Evolutionary conservation across 2,888 invertebrate genomes (phyloP).

Genomic region (Hyalella azteca): DNA sequence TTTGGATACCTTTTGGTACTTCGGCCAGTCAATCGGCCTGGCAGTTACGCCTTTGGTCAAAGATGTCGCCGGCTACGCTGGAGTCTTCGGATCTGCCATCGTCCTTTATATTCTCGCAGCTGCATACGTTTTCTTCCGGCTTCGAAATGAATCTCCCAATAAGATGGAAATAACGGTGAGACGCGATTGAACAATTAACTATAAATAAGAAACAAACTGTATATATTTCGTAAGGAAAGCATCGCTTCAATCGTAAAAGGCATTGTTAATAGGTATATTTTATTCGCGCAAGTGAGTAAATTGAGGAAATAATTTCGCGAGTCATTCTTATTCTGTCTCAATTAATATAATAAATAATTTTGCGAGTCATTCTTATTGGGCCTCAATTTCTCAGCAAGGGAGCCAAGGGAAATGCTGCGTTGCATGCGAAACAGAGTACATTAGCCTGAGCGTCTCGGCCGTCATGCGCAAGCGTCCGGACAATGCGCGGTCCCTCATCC

Average conservation of each 20-base stretch:
- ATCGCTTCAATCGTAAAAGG: no score
- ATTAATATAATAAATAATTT: background rate
- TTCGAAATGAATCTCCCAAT: background rate
- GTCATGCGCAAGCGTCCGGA: conserved; percentile 33
- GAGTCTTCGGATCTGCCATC: conserved; percentile 41
- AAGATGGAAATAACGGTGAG: background rate
- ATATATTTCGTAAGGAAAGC: no score
- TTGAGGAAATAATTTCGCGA: background rate
- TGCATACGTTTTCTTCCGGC: conserved; percentile 42
- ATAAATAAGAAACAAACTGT: no score
- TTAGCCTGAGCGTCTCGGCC: conserved; percentile 33
- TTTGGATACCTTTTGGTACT: conserved; percentile 52
- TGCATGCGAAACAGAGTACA: conserved; percentile 38
- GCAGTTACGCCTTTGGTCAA: conserved; percentile 42
- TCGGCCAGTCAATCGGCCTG: conserved; percentile 46
- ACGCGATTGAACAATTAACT: no score
- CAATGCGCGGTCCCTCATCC: conserved; percentile 41
- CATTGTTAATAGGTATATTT: no score
- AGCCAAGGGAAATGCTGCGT: conserved; percentile 38
- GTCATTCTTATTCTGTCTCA: background rate
- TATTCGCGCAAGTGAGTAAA: no score
- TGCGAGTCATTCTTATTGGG: background rate
- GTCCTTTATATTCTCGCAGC: conserved; percentile 39
- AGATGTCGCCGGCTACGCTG: conserved; percentile 41
- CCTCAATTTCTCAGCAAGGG: background rate